Evolutionary conservation across 2,888 invertebrate species (phyloP).

Genomic region (Pterostichus niger): DNA sequence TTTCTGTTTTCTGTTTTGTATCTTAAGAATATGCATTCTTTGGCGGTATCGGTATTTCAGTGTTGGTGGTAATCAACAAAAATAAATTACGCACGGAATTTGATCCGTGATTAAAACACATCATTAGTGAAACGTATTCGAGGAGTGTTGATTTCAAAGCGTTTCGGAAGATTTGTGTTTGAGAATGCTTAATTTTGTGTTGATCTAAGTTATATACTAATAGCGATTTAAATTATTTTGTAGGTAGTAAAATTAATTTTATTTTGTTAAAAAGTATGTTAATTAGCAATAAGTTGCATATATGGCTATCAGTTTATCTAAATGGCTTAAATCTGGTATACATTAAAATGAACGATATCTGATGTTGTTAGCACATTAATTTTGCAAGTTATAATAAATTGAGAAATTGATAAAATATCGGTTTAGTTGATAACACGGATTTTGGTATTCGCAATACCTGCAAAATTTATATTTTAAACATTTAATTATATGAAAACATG

Average conservation of each 20-base stretch:
- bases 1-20: conserved; percentile 4
- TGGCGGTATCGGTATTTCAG: neutral
- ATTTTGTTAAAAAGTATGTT: conserved; percentile 39
- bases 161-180: neutral
- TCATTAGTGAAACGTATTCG: conserved; percentile 11
- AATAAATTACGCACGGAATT: conserved; percentile 20
- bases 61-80: neutral
- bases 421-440: neutral
- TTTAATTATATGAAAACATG: too few relatives aligned
- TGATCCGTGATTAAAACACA: conserved; percentile 18
- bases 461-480: too few relatives aligned
- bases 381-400: conserved; percentile 31
- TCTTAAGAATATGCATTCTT: conserved; percentile 21
- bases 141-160: neutral
- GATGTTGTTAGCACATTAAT: conserved; percentile 9
- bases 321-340: conserved; percentile 22
- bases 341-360: neutral
- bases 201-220: conserved; percentile 16
- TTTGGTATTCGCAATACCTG: neutral
- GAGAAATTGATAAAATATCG: neutral
- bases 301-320: conserved; percentile 36
- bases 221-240: conserved; percentile 20
- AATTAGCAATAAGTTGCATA: conserved; percentile 21
- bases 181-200: conserved; percentile 13
- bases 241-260: conserved; percentile 19